Evolutionary conservation across 92 coral and sea anemone genomes (phyloP).

Genomic region (Porites rus): DNA sequence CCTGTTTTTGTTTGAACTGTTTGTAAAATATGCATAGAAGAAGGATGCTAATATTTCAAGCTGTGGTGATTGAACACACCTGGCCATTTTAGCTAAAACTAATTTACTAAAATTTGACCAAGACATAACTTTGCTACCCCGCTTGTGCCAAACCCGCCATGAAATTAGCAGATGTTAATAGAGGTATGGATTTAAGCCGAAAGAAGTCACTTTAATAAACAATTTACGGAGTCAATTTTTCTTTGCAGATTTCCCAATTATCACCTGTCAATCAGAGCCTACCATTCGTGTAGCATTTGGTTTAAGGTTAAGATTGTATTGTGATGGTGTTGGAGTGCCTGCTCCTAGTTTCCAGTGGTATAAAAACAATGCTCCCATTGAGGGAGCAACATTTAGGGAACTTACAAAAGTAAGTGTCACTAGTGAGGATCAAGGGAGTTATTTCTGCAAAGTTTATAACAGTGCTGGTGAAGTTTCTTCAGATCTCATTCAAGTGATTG

Average conservation of each 20-base stretch:
- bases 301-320: constrained; percentile 37
- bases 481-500: background rate
- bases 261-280: constrained; percentile 40
- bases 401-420: constrained; percentile 64
- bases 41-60: no score
- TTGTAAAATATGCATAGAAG: no score
- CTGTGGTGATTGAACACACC: no score
- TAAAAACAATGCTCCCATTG: constrained; percentile 72
- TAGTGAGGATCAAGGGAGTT: constrained; percentile 79
- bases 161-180: no score
- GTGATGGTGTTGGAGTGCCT: constrained; percentile 95
- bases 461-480: constrained; percentile 59
- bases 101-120: no score
- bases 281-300: background rate
- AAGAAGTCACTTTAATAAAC: background rate
- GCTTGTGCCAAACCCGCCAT: no score
- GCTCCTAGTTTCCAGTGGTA: constrained; percentile 91
- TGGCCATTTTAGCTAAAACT: no score
- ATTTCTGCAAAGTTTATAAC: constrained; percentile 79
- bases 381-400: constrained; percentile 69
- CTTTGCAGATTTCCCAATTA: constrained; percentile 34
- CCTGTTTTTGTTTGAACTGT: no score
- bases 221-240: background rate
- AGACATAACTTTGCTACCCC: no score
- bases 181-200: background rate